Conservation (phyloP, 37 sponge, comb jelly and placozoan genomes). For the Amphimedon queenslandica region DNA sequence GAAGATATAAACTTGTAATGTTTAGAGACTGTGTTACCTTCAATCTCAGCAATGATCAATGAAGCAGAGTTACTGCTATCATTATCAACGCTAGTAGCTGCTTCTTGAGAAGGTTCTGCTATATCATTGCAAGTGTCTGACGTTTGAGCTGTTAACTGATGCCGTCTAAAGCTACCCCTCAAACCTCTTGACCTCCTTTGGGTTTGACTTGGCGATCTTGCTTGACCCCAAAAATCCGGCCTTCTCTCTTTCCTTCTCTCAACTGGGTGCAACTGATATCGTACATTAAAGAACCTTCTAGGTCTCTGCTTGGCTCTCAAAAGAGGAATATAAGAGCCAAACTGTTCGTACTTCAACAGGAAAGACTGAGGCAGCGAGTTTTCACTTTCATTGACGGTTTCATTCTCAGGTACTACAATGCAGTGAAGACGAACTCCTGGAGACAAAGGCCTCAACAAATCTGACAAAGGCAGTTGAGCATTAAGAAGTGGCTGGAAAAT, state of each 20-base stretch:
- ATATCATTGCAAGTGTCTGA: neutral
- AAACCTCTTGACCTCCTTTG: neutral
- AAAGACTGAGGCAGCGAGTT: conserved; percentile 18
- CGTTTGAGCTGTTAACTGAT: neutral
- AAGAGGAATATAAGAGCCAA: conserved; percentile 21
- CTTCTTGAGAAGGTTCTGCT: neutral
- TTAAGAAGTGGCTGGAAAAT: neutral
- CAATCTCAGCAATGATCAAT: conserved; percentile 12
- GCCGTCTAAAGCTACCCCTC: neutral
- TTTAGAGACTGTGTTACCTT: conserved; percentile 4
- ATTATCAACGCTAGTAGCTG: neutral
- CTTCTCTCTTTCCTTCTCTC: neutral
- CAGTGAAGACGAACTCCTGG: conserved; percentile 32
- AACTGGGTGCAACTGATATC: conserved; percentile 9
- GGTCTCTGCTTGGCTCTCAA: conserved; percentile 8
- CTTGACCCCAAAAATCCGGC: neutral
- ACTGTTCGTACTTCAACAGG: conserved; percentile 41
- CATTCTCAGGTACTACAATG: neutral
- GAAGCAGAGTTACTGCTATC: neutral
- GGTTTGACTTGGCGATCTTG: neutral
- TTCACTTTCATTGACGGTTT: neutral
- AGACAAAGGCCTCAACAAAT: conserved; percentile 26
- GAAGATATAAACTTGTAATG: neutral
- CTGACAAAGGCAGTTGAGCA: neutral
- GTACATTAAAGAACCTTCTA: neutral